phyloP scores from a whole-genome alignment of 2,113 vertebrate genomes.

The Psilopogon haemacephalus region DNA sequence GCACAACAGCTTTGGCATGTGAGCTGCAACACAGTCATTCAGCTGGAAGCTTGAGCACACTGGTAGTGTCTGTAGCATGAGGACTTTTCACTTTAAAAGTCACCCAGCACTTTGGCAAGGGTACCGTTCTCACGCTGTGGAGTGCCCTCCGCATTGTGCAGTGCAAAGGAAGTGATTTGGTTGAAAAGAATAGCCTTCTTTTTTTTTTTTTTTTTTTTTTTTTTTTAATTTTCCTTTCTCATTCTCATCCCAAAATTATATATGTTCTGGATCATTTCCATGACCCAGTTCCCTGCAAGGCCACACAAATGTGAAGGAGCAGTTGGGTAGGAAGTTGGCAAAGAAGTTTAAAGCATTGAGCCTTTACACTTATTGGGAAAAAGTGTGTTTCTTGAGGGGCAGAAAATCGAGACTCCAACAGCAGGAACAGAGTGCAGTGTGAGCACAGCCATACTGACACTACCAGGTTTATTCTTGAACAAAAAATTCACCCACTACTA shows the following conservation, averaged over 20 bases:
- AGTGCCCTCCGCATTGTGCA: constrained; percentile 45
- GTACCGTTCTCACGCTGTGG: constrained; percentile 52
- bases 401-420: background rate
- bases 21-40: background rate
- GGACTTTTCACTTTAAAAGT: background rate
- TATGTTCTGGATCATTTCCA: constrained; percentile 47
- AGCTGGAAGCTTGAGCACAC: background rate
- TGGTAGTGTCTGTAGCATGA: background rate
- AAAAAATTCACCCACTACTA: background rate
- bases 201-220: background rate
- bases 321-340: background rate
- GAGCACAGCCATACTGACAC: background rate
- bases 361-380: background rate
- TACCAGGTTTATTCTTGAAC: background rate
- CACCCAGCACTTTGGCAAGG: constrained; percentile 10
- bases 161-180: constrained; percentile 22
- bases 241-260: constrained; percentile 34
- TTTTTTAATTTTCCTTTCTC: background rate
- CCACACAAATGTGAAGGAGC: background rate
- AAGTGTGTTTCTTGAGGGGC: background rate
- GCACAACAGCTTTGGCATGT: background rate
- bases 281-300: constrained; percentile 49
- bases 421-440: background rate
- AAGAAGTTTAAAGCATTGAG: background rate
- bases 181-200: constrained; percentile 24